A percentile compares a stretch with the other conserved stretches of the same genome.
Conservation (phyloP, 2,888 invertebrate genomes). For the Seladonia tumulorum region DNA sequence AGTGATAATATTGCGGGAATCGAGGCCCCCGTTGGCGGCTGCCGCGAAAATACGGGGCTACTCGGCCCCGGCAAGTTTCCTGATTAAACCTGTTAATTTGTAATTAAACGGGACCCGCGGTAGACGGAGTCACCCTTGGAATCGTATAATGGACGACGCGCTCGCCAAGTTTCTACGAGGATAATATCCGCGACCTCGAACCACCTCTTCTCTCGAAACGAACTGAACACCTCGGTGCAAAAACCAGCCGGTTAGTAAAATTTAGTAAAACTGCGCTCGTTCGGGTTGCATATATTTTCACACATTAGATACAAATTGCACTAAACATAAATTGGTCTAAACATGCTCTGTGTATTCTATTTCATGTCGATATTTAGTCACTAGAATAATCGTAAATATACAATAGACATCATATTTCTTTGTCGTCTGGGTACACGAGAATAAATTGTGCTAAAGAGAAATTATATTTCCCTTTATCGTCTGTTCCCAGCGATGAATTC, state of each 20-base stretch:
- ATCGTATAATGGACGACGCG: constrained; percentile 49
- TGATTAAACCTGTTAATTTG: constrained; percentile 81
- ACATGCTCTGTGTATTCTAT: too few relatives aligned
- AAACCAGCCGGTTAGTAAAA: neutral
- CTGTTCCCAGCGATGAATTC: neutral
- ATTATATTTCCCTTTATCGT: neutral
- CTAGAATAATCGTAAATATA: too few relatives aligned
- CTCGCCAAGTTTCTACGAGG: constrained; percentile 25
- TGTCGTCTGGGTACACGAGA: neutral
- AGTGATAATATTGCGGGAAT: constrained; percentile 78
- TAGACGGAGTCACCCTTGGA: constrained; percentile 41
- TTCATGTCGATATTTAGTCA: too few relatives aligned
- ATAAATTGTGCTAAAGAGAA: neutral
- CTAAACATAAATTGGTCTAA: too few relatives aligned
- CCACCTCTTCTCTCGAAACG: neutral
- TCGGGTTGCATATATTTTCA: too few relatives aligned
- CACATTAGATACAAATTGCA: too few relatives aligned
- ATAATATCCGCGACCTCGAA: constrained; percentile 27
- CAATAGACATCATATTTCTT: neutral
- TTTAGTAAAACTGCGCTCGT: too few relatives aligned
- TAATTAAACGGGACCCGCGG: constrained; percentile 75
- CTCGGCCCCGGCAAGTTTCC: constrained; percentile 77
- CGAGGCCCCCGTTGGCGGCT: constrained; percentile 59
- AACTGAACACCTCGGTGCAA: neutral
- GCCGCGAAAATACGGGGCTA: constrained; percentile 76